phyloP scores from a whole-genome alignment of 1,140 invertebrate species.

The Drosophila athabasca region DNA sequence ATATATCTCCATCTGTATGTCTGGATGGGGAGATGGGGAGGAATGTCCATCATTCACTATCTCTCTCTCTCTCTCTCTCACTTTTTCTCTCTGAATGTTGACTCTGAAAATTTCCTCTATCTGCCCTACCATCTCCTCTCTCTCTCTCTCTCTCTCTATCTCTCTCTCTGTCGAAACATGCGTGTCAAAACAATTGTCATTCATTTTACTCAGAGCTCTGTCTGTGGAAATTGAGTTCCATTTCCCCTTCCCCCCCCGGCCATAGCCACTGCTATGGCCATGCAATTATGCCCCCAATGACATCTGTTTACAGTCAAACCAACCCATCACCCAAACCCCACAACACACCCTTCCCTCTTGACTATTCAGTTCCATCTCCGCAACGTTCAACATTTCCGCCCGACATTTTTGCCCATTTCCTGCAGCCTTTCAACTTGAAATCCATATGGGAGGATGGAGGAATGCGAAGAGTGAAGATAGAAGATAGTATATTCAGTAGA shows the following conservation, averaged over 20 bases:
- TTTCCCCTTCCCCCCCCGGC: too few relatives aligned
- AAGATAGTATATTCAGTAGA: conserved; percentile 5
- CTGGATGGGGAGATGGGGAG: too few relatives aligned
- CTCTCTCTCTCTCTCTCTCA: not conserved
- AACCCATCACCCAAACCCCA: not conserved
- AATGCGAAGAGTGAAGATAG: not conserved
- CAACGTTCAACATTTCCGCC: conserved; percentile 62
- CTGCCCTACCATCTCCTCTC: not conserved
- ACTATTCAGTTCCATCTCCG: conserved; percentile 14
- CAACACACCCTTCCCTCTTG: not conserved
- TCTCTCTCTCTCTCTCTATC: not conserved
- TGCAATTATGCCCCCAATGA: conserved; percentile 70
- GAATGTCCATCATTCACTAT: not conserved
- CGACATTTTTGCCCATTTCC: conserved; percentile 76
- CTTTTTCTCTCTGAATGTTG: too few relatives aligned
- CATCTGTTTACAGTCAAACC: conserved; percentile 66
- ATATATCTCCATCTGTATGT: not conserved
- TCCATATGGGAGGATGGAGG: conserved; percentile 51
- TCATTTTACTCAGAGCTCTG: conserved; percentile 36
- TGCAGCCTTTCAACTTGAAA: conserved; percentile 60
- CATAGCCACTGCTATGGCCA: conserved; percentile 18
- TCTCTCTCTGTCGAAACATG: conserved; percentile 33
- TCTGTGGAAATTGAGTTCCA: conserved; percentile 8
- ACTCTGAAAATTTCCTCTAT: not conserved
- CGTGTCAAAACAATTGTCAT: conserved; percentile 78